phyloP scores from a whole-genome alignment of 2,797 vertebrate species.

The Luscinia luscinia region DNA sequence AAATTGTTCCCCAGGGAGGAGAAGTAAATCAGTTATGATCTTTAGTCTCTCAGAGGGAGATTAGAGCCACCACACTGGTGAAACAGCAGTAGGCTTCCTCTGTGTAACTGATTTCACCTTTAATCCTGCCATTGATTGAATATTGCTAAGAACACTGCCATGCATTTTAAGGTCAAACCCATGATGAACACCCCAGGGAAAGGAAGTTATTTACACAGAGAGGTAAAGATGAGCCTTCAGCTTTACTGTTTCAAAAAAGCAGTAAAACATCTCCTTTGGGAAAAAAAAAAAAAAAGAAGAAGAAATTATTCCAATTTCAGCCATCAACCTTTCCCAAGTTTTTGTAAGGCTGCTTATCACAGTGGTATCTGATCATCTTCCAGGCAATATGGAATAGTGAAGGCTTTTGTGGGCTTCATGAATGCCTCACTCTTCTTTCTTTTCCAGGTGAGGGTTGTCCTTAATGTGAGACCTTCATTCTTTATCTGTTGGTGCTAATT shows the following conservation, averaged over 20 bases:
- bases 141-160: conserved; percentile 70
- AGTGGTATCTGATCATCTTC: conserved; percentile 4
- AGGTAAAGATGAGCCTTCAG: conserved; percentile 37
- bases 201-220: conserved; percentile 64
- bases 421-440: background rate
- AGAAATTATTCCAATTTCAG: background rate
- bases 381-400: background rate
- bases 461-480: background rate
- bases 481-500: background rate
- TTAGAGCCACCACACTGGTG: conserved; percentile 75
- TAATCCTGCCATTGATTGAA: conserved; percentile 77
- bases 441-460: background rate
- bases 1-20: conserved; percentile 81
- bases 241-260: conserved; percentile 38
- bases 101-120: conserved; percentile 79
- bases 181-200: conserved; percentile 71
- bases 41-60: conserved; percentile 78
- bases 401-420: background rate
- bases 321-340: conserved; percentile 28
- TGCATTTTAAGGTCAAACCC: conserved; percentile 71
- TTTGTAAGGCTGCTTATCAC: conserved; percentile 35
- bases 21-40: conserved; percentile 82
- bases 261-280: conserved; percentile 38
- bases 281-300: background rate
- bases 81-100: conserved; percentile 75